phyloP scores from a whole-genome alignment of 1,140 invertebrate genomes.

The Eumaeus atala region DNA sequence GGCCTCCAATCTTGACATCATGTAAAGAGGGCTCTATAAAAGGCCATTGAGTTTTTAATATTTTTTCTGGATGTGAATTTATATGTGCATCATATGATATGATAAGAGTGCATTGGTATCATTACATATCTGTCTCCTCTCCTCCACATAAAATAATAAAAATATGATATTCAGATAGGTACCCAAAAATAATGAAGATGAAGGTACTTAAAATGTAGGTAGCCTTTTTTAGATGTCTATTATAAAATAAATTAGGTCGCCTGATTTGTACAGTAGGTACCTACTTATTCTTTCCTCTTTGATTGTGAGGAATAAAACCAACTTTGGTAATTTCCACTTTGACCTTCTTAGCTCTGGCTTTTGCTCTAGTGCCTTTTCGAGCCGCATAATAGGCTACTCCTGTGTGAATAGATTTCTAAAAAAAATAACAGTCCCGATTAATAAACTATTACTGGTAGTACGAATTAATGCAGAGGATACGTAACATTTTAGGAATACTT shows the following conservation, averaged over 20 bases:
- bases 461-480: background rate
- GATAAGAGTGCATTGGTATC: no score
- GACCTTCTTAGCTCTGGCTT: constrained; percentile 80
- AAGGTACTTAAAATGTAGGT: background rate
- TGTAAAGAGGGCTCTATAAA: no score
- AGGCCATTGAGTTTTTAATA: no score
- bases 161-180: no score
- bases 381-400: constrained; percentile 76
- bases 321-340: constrained; percentile 82
- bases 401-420: constrained; percentile 54
- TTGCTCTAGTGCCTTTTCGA: constrained; percentile 84
- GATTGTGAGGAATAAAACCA: constrained; percentile 78
- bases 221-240: background rate
- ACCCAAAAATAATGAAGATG: no score
- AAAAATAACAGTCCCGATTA: background rate
- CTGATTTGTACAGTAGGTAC: no score
- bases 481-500: constrained; percentile 26
- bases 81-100: no score
- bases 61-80: no score
- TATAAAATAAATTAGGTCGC: background rate
- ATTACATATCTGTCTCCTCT: no score
- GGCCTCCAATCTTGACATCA: no score
- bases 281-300: constrained; percentile 69
- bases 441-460: background rate
- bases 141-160: no score